A percentile compares a stretch with the other conserved stretches of the same genome.
phyloP scores from a whole-genome alignment of 2,797 vertebrate genomes.

The Rhyacichthys aspro region DNA sequence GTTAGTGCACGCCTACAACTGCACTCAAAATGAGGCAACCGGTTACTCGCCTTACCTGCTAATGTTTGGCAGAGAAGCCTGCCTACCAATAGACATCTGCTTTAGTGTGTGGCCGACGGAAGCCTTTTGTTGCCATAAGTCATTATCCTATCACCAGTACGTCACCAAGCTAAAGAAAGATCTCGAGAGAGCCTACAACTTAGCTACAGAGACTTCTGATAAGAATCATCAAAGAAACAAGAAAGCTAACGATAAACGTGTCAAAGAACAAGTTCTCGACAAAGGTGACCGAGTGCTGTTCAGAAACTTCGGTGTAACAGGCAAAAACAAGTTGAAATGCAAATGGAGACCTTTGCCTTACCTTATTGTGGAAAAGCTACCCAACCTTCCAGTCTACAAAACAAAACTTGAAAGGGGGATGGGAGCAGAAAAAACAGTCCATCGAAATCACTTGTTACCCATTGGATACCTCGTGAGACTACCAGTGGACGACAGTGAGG shows the following conservation, averaged over 20 bases:
- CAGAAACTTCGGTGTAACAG: constrained; percentile 15
- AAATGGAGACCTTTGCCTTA: constrained; percentile 28
- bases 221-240: constrained; percentile 23
- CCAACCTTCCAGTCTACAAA: constrained; percentile 13
- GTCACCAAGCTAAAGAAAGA: no score
- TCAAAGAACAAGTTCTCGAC: constrained; percentile 14
- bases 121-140: no score
- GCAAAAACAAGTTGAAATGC: constrained; percentile 36
- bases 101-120: no score
- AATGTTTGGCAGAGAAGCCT: constrained; percentile 11
- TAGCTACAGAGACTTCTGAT: background rate
- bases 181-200: constrained; percentile 8
- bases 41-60: constrained; percentile 8
- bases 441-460: background rate
- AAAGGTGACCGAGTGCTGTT: constrained; percentile 22
- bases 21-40: background rate
- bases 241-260: constrained; percentile 16
- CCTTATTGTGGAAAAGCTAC: constrained; percentile 15
- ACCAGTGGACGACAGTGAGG: background rate
- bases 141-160: background rate
- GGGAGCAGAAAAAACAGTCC: background rate
- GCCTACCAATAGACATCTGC: background rate
- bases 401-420: constrained; percentile 25
- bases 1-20: background rate
- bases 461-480: background rate